Base-by-base conservation (phyloP, 2,113 vertebrate species). In the Myodes glareolus region DNA sequence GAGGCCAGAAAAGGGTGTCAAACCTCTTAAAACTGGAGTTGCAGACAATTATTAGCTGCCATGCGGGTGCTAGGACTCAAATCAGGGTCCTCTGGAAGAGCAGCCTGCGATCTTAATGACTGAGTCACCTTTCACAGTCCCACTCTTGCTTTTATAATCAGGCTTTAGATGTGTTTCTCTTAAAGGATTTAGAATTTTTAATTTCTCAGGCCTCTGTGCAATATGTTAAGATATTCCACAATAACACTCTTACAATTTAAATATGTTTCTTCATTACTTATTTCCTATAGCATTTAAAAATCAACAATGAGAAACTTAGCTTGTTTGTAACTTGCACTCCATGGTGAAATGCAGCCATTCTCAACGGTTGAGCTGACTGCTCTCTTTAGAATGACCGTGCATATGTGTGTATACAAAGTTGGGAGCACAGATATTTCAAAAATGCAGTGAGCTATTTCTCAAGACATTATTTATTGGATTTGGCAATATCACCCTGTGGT, bases 401-500 rank as follows among this genome's bases (percentile, higher is more conserved):
- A 67, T 75, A 1, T 47, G 42, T 21, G 36, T 61, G 1, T 31
- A 72, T 61, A 88, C 39, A 73, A 95, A 92, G 76, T 90, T 21
- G 91, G 33, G 31, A 88, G 47, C 11, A 75, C 10, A 91, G 50
- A 29, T 76, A 68, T 93, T 93, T 94, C 67, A 36, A 47, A 42
- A 95, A 82, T 36, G 14, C 76, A 67, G 31, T 65, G 52, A 84
- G 88, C 58, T 78, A 50, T 29, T 84, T 58, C 68, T 81, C 50
- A 94, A 68, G 47, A 95, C 76, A 90, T 96, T 81, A 97, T 98
- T 98, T 98, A 94, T 92, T 97, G 96, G 88, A 92, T 94, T 98
- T 95, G 70, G 73, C 97, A 97, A 36, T 94, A 93, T 92, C 80
- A 93, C 55, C 95, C 39, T 94, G 91, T 90, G 95, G 81, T 16